Evolutionary conservation across 2,113 vertebrate genomes (phyloP).

Genomic region (Chauna torquata): DNA sequence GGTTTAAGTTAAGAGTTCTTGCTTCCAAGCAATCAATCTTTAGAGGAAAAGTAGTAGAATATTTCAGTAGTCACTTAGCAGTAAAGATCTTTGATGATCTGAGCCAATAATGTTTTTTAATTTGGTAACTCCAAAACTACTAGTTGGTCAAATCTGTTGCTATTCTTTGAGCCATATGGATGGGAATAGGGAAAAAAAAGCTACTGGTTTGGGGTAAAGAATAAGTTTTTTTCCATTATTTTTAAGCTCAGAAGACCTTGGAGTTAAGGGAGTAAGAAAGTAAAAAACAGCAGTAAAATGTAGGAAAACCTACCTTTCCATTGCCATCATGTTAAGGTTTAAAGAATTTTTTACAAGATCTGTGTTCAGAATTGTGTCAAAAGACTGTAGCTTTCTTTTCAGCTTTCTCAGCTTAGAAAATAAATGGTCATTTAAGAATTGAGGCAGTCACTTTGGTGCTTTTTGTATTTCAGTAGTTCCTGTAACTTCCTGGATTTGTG

Average conservation of each 20-base stretch:
- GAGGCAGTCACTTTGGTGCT: background rate
- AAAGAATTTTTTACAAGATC: background rate
- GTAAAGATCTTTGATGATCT: background rate
- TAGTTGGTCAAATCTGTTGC: background rate
- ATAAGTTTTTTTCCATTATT: background rate
- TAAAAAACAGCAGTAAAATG: background rate
- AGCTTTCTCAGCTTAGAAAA: background rate
- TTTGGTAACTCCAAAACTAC: background rate
- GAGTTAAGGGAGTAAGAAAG: background rate
- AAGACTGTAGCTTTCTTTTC: background rate
- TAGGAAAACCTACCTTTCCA: background rate
- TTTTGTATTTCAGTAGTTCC: background rate
- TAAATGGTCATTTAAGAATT: background rate
- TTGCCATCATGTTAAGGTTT: background rate
- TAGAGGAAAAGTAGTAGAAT: background rate
- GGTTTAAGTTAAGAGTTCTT: background rate
- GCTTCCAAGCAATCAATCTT: background rate
- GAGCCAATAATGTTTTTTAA: background rate
- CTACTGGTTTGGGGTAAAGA: background rate
- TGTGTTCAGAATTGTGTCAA: background rate
- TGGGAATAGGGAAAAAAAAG: background rate
- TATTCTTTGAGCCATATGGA: background rate
- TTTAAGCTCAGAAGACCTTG: background rate
- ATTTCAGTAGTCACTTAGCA: background rate
- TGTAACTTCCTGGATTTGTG: background rate